Base-by-base conservation (phyloP, 2,888 invertebrate species). In the Epistrophe grossulariae region DNA sequence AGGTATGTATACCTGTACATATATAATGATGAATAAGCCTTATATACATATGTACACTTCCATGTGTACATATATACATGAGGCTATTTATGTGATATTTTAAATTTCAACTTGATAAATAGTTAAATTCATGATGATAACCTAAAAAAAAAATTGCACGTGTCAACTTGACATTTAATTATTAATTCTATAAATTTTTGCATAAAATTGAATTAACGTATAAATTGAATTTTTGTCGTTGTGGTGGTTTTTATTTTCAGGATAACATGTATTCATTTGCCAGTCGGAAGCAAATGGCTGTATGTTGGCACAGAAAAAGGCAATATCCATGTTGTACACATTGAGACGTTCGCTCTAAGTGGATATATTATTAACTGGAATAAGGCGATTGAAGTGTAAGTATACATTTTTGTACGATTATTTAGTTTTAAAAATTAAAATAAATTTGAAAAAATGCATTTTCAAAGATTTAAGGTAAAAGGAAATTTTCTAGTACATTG, bases 361-460 rank as follows among this genome's bases (percentile, higher is more conserved):
- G 99, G 99, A 89, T 99, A 99, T 94, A 96, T 99, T 93, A 98
- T 99, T 95, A 99, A 99, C 95, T 99, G 99, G 99, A 99, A 99
- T 95, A 99, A 99, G 94, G 98, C 99, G 91, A 99, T 99, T 93
- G 99, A 99, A 96, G 95, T 99, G 99, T 99, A 94, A 97, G 98
- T 97, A 24, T 93, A 89, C 2, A 6, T 31, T 31, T 31, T 31
- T 31, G 2, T 24, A 24, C 24, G 3, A 24, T 24, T 24, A 24
- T 24, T 31, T 31, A 6, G 5, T 31, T 31, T 31, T 31, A 31
- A 31, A n/a, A 6, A 31, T 31, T 24, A 24, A 24, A 24, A 31
- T 31, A 31, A 7, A 31, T 31, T 31, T 31, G 5, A 4, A 7
- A 31, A 31, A 31, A 31, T 7, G 31, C 31, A 31, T 24, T 24